Conservation (phyloP, 2,888 invertebrate species). For the Hymenopus coronatus region DNA sequence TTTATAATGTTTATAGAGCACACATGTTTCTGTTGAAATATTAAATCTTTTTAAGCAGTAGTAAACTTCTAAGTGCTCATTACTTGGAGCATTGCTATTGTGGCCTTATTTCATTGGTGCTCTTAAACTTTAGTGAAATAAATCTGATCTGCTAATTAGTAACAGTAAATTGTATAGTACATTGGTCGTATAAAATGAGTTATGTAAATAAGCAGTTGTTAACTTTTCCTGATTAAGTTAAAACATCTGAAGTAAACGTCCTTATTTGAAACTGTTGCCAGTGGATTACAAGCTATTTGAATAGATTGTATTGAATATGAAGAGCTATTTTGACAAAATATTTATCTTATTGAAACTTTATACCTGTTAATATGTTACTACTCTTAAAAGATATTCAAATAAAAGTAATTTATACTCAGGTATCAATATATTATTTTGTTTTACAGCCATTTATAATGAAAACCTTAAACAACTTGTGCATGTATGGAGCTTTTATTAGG, state of each 20-base stretch:
- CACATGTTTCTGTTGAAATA: neutral
- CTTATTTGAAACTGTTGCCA: neutral
- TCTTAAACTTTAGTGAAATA: neutral
- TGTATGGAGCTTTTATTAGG: no score
- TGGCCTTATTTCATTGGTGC: conserved; percentile 9
- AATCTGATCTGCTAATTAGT: neutral
- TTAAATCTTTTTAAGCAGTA: neutral
- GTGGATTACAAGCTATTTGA: neutral
- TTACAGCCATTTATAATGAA: neutral
- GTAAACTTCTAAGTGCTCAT: neutral
- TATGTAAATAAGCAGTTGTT: neutral
- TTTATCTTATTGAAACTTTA: neutral
- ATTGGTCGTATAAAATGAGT: neutral
- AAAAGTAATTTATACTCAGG: neutral
- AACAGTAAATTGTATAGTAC: neutral
- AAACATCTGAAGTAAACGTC: neutral
- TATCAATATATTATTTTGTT: neutral
- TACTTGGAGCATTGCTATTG: neutral
- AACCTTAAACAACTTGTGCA: no score
- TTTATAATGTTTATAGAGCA: no score
- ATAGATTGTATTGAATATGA: neutral
- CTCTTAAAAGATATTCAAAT: neutral
- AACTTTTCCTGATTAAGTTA: neutral
- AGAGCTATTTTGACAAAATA: neutral
- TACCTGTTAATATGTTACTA: neutral